Evolutionary conservation across 2,797 vertebrate species (phyloP).

Genomic region (Arnoldichthys spilopterus): DNA sequence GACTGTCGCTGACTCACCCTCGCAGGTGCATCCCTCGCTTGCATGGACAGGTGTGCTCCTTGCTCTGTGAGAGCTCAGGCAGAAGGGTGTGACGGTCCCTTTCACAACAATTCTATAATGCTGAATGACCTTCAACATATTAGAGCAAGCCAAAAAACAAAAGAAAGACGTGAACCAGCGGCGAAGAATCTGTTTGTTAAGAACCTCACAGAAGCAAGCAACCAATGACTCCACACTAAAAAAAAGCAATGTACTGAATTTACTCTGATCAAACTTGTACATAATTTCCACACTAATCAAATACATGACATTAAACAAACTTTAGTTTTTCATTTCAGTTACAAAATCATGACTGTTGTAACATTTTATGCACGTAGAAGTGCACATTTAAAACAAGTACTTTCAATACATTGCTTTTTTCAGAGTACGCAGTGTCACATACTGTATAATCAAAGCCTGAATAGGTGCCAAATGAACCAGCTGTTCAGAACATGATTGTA

Average conservation of each 20-base stretch:
- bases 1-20: background rate
- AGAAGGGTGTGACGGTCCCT: background rate
- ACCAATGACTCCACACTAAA: background rate
- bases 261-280: no score
- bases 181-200: no score
- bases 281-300: background rate
- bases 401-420: background rate
- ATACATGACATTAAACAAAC: background rate
- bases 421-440: background rate
- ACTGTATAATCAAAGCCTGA: background rate
- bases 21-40: constrained; percentile 2
- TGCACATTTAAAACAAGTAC: background rate
- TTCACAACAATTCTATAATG: background rate
- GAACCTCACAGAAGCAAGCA: no score
- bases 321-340: no score
- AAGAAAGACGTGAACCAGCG: no score
- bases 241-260: background rate
- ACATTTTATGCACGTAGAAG: background rate
- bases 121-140: no score
- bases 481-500: background rate
- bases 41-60: background rate
- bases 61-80: background rate
- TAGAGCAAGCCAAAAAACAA: no score
- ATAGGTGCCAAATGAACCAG: constrained; percentile 6
- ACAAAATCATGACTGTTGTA: no score